Evolutionary conservation across 92 coral and sea anemone species (phyloP).

Genomic region (Porites lobata): DNA sequence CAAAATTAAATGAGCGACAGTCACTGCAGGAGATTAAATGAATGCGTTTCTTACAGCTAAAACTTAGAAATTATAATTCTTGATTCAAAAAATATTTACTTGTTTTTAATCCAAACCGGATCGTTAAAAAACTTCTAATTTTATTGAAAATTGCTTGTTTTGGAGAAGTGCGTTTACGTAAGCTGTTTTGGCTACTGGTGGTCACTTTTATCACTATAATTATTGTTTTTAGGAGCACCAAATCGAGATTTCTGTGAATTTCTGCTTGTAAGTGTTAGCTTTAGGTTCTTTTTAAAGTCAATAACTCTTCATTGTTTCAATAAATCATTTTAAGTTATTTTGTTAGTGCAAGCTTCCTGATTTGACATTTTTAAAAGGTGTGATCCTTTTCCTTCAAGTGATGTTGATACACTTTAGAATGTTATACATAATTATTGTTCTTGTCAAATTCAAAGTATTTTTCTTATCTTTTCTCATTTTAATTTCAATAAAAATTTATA

Average conservation of each 20-base stretch:
- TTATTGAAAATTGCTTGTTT: not conserved
- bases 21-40: not conserved
- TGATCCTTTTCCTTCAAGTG: not conserved
- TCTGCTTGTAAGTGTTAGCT: not conserved
- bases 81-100: not conserved
- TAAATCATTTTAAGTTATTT: constrained; percentile 19
- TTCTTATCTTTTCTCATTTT: not conserved
- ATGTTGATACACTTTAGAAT: not conserved
- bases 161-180: constrained; percentile 6
- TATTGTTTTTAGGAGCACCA: not conserved
- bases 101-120: constrained; percentile 21
- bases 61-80: not conserved
- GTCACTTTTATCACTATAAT: not conserved
- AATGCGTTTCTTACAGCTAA: not conserved
- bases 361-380: constrained; percentile 16
- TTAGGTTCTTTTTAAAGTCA: constrained; percentile 2
- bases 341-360: not conserved
- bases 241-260: constrained; percentile 17
- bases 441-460: constrained; percentile 12
- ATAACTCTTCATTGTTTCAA: constrained; percentile 2
- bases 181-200: not conserved
- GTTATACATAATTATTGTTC: not conserved
- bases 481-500: constrained; percentile 1
- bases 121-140: constrained; percentile 6
- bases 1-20: too few species aligned